Evolutionary conservation across 2,888 invertebrate species (phyloP).

Genomic region (Athripsodes cinereus): DNA sequence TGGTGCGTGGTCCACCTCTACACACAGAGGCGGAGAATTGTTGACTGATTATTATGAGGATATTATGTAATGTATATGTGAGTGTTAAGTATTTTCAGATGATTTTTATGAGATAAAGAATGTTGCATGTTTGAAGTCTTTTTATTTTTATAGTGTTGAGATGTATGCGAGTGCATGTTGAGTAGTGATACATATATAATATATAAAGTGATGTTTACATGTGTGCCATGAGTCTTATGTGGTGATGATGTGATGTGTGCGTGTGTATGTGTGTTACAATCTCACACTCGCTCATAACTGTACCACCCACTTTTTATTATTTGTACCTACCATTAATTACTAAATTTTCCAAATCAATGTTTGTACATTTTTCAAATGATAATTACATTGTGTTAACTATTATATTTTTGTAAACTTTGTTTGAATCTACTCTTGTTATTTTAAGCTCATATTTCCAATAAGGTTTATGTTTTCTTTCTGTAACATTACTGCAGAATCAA

Average conservation of each 20-base stretch:
- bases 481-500: slow-evolving; percentile 24
- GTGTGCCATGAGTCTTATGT: slow-evolving; percentile 22
- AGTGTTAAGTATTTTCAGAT: slow-evolving; percentile 28
- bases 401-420: slow-evolving; percentile 27
- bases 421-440: slow-evolving; percentile 20
- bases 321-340: neutral
- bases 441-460: slow-evolving; percentile 21
- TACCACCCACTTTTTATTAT: slow-evolving; percentile 23
- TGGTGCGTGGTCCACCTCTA: neutral
- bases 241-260: slow-evolving; percentile 3
- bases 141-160: slow-evolving; percentile 19
- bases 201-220: slow-evolving; percentile 14
- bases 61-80: slow-evolving; percentile 20
- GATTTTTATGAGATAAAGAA: slow-evolving; percentile 24
- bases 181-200: slow-evolving; percentile 3
- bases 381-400: slow-evolving; percentile 23
- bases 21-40: slow-evolving; percentile 5
- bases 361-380: slow-evolving; percentile 12
- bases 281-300: slow-evolving; percentile 22
- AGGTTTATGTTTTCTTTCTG: slow-evolving; percentile 23
- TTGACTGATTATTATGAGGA: slow-evolving; percentile 9
- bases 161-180: slow-evolving; percentile 20
- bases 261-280: slow-evolving; percentile 16
- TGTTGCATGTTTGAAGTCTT: slow-evolving; percentile 21
- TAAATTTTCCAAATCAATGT: neutral